Conservation (phyloP, 2,113 vertebrate species). For the Siniperca chuatsi region DNA sequence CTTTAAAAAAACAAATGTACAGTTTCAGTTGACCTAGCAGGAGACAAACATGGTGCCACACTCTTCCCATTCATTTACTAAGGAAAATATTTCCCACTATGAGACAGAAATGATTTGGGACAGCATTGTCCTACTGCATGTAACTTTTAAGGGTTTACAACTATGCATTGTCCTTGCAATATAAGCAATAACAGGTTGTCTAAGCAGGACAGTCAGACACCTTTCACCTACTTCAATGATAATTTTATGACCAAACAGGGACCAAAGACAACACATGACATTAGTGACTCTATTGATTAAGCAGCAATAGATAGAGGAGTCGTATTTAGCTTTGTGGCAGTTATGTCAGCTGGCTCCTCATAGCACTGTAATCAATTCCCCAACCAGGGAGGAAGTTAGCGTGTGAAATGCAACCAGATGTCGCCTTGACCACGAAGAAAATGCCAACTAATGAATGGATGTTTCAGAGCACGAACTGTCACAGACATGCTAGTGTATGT, state of each 20-base stretch:
- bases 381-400: slow-evolving; percentile 21
- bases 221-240: neutral
- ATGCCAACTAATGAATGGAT: neutral
- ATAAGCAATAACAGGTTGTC: neutral
- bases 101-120: neutral
- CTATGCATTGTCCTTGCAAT: neutral
- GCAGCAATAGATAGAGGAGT: neutral
- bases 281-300: neutral
- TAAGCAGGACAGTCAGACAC: neutral
- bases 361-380: neutral
- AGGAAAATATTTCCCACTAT: neutral
- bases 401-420: neutral
- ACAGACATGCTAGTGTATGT: neutral
- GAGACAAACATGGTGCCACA: neutral
- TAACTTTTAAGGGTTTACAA: neutral
- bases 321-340: neutral
- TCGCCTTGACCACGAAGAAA: neutral
- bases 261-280: neutral
- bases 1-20: neutral
- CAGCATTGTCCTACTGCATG: neutral
- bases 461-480: too few species aligned
- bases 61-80: neutral
- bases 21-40: neutral
- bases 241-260: neutral
- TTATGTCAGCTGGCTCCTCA: neutral